Conservation (phyloP, 2,797 vertebrate genomes). For the Capromys pilorides region DNA sequence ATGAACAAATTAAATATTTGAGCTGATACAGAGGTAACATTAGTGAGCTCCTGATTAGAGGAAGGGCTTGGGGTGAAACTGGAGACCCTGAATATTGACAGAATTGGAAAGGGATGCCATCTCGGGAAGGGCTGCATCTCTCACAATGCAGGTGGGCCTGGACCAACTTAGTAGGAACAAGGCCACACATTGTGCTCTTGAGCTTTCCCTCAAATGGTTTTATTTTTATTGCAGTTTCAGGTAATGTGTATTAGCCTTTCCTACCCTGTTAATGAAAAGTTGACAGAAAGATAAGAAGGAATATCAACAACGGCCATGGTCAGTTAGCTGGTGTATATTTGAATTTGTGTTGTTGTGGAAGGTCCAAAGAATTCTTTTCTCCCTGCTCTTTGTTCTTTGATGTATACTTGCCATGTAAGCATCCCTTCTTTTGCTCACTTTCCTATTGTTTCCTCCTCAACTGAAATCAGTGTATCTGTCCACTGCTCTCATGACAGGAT, state of each 20-base stretch:
- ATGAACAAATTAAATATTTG: not conserved
- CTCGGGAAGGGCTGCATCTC: not conserved
- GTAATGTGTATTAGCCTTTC: not conserved
- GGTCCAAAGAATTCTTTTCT: not conserved
- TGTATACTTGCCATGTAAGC: not conserved
- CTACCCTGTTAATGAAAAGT: not conserved
- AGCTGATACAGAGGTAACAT: not conserved
- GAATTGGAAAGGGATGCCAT: not conserved
- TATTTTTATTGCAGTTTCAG: not conserved
- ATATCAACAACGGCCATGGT: not conserved
- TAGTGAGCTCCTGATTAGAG: not conserved
- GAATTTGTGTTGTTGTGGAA: not conserved
- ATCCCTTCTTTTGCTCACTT: not conserved
- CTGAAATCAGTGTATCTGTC: not conserved
- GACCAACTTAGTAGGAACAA: not conserved
- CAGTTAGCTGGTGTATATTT: not conserved
- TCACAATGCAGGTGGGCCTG: not conserved
- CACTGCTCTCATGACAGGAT: not conserved
- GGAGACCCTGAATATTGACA: not conserved
- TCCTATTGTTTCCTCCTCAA: not conserved
- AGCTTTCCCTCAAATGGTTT: not conserved
- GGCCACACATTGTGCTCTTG: not conserved
- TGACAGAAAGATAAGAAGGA: not conserved
- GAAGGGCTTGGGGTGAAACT: accelerated
- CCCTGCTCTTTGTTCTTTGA: not conserved